Evolutionary conservation across 2,113 vertebrate genomes (phyloP), one percentile per base, ranked within the genome.

Genomic region (Falcunculus frontatus): DNA sequence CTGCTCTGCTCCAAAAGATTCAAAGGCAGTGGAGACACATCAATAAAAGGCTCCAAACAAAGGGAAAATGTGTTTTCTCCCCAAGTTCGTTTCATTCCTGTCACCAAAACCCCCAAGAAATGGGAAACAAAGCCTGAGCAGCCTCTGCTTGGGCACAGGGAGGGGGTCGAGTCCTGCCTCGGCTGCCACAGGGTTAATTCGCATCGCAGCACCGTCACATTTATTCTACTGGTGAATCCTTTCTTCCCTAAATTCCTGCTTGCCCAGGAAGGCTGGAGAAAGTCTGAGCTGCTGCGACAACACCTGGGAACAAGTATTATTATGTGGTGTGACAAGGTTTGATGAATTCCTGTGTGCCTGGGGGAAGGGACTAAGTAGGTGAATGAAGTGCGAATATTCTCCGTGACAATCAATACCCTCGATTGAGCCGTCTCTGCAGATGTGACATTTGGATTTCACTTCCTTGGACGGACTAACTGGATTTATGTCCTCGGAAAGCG

Each of bases 331-430:
- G 98, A 98, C 97, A 97, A 96, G 87, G 97, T 97, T 94, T 98
- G 98, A 98, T 98, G 96, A 96, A 97, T 98, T 97, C 95, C 70
- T 95, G 89, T 5, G 85, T 3, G 95, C 98, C 96, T 94, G 69
- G 95, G 97, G 98, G 97, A 98, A 97, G 97, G 92, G 95, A 96
- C 97, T 97, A 97, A 98, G 97, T 93, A 96, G 97, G 97, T 97
- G 97, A 97, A 98, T 98, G 96, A 97, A 98, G 95, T 90, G 97
- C 81, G 93, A 97, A 97, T 97, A 97, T 98, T 98, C 97, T 97
- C 95, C 72, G 94, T 96, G 98, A 98, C 98, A 98, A 98, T 98
- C 97, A 97, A 98, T 98, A 98, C 91, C 93, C 96, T 97, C 97
- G 96, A 96, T 89, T 90, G 97, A 98, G 96, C 96, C 84, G 63